Evolutionary conservation across 2,797 vertebrate genomes (phyloP).

Genomic region (Coreius guichenoti): DNA sequence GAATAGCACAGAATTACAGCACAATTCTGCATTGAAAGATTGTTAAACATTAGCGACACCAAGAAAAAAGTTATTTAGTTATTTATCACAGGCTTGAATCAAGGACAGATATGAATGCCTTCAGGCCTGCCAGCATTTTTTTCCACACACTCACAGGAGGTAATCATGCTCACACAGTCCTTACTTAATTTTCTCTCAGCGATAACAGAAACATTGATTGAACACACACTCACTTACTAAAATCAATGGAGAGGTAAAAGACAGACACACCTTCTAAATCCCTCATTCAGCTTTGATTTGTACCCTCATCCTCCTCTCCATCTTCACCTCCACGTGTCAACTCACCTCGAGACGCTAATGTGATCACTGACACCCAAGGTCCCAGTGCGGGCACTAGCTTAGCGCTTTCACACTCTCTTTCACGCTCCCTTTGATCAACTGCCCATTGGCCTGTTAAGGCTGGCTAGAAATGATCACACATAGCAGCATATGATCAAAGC

Average conservation of each 20-base stretch:
- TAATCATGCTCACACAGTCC: constrained; percentile 55
- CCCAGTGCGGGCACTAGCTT: neutral
- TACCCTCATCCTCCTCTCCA: constrained; percentile 23
- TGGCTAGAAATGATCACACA: constrained; percentile 15
- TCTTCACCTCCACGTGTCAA: neutral
- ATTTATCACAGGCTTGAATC: neutral
- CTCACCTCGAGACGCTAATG: constrained; percentile 16
- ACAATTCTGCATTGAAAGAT: neutral
- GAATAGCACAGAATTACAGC: neutral
- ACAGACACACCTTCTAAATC: constrained; percentile 37
- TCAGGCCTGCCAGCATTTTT: neutral
- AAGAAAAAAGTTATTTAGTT: constrained; percentile 3
- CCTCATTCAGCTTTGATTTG: constrained; percentile 42
- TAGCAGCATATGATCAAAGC: constrained; percentile 24
- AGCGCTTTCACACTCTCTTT: constrained; percentile 27
- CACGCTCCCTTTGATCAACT: constrained; percentile 10
- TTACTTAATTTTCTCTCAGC: constrained; percentile 70
- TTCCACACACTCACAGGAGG: constrained; percentile 46
- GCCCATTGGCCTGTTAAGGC: neutral
- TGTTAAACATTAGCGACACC: neutral
- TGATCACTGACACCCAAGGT: constrained; percentile 14
- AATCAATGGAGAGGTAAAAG: constrained; percentile 55
- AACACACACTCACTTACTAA: constrained; percentile 63
- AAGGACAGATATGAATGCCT: neutral
- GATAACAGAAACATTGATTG: constrained; percentile 72